Percentiles rank a stretch among this genome's conserved stretches.
phyloP scores from a whole-genome alignment of 2,113 vertebrate genomes.

The Tympanuchus pallidicinctus region DNA sequence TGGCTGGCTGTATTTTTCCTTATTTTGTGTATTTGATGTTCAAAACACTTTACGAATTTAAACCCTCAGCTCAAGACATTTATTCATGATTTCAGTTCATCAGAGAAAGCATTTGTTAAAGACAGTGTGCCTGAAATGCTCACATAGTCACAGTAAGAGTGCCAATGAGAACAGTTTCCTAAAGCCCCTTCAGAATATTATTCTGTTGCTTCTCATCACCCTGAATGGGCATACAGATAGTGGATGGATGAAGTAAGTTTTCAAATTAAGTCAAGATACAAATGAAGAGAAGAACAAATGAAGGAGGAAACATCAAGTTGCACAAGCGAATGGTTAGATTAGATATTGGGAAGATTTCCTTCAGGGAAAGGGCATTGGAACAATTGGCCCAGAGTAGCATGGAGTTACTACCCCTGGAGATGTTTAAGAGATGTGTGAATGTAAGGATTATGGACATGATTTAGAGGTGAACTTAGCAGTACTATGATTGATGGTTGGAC shows the following conservation, averaged over 20 bases:
- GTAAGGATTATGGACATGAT: background rate
- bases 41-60: background rate
- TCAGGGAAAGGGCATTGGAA: background rate
- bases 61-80: background rate
- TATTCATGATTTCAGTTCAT: background rate
- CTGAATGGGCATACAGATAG: background rate
- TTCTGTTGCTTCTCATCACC: background rate
- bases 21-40: background rate
- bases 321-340: background rate
- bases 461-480: background rate
- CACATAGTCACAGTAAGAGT: background rate
- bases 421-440: background rate
- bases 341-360: background rate
- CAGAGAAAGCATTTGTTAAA: background rate
- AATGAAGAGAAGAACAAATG: background rate
- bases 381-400: background rate
- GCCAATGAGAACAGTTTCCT: background rate
- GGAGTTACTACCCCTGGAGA: background rate
- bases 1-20: background rate
- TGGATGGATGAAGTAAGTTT: background rate
- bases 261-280: background rate
- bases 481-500: background rate
- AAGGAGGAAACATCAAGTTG: background rate
- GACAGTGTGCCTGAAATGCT: background rate
- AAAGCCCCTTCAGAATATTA: background rate